Conservation (phyloP, 2,113 vertebrate species). For the Zootoca vivipara region DNA sequence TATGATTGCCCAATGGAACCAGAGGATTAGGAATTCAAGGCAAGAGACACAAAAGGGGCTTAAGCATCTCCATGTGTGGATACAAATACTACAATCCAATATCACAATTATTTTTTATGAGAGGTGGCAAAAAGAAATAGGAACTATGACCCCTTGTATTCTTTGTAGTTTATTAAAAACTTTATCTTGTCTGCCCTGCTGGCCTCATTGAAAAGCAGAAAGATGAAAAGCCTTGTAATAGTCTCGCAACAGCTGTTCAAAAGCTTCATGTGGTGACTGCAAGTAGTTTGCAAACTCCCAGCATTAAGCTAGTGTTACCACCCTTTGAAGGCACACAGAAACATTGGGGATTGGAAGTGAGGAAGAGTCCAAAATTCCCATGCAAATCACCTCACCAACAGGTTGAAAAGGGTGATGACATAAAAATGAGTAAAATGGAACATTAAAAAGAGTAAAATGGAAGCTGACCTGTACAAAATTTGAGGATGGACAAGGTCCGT, state of each 20-base stretch:
- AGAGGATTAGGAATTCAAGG: conserved; percentile 3
- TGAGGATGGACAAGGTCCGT: not conserved
- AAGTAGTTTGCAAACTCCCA: not conserved
- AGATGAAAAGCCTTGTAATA: too few species aligned
- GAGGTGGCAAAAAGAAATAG: too few species aligned
- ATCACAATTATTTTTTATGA: too few species aligned
- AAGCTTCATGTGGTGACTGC: not conserved
- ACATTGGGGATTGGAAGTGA: not conserved
- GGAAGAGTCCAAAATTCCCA: not conserved
- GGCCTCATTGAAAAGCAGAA: not conserved
- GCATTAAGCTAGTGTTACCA: not conserved
- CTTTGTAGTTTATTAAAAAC: not conserved
- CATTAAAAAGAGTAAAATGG: not conserved
- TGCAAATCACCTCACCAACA: not conserved
- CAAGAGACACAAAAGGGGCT: not conserved
- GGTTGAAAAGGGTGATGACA: not conserved
- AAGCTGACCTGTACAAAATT: not conserved
- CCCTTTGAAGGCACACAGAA: not conserved
- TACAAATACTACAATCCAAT: too few species aligned
- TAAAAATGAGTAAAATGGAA: not conserved
- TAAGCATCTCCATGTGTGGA: not conserved
- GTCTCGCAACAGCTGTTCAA: too few species aligned
- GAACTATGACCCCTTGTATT: too few species aligned
- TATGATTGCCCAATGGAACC: conserved; percentile 20
- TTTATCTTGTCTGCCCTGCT: not conserved